Conservation (phyloP, 2,113 vertebrate species). For the Gadus macrocephalus region DNA sequence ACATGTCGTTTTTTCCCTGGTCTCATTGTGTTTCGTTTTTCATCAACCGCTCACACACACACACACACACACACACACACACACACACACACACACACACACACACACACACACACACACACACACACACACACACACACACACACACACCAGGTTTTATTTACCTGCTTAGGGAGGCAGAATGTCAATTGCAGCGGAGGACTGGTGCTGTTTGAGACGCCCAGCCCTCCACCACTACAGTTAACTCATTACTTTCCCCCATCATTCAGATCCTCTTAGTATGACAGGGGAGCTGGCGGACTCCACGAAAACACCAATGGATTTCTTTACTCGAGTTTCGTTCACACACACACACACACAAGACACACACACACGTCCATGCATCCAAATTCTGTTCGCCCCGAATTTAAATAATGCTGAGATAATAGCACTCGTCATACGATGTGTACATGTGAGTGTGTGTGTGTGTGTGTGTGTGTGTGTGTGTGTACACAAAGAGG, state of each 20-base stretch:
- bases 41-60: constrained; percentile 6
- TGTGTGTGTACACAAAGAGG: background rate
- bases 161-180: constrained; percentile 51
- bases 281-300: constrained; percentile 12
- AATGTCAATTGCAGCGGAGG: constrained; percentile 36
- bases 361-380: background rate
- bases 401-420: constrained; percentile 40
- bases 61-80: constrained; percentile 1
- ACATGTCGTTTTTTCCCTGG: too few species aligned
- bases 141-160: constrained; percentile 21
- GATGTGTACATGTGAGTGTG: constrained; percentile 6
- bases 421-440: constrained; percentile 25
- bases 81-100: too few species aligned
- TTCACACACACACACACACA: too few species aligned
- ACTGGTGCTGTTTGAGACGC: constrained; percentile 23
- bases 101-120: too few species aligned
- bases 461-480: constrained; percentile 17
- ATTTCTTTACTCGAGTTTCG: background rate
- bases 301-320: constrained; percentile 28
- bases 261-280: constrained; percentile 30
- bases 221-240: constrained; percentile 20
- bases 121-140: too few species aligned
- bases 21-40: background rate
- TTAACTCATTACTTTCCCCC: constrained; percentile 39
- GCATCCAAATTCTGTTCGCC: constrained; percentile 1